Percentiles rank a stretch among this genome's conserved stretches.
Evolutionary conservation across 2,888 invertebrate species (phyloP).

Genomic region (Coecobrya sp.): DNA sequence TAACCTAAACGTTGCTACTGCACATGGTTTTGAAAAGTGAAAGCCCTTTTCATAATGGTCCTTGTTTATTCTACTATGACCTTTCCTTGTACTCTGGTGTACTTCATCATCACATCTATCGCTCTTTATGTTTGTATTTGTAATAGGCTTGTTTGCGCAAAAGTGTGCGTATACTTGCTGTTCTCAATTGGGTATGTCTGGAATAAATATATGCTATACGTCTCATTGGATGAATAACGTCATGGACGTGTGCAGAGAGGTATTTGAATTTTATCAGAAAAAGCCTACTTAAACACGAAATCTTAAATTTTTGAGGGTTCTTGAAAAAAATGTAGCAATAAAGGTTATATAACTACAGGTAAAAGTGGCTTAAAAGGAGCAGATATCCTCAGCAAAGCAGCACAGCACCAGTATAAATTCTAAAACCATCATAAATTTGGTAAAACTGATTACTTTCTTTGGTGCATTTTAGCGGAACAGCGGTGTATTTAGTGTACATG

Average conservation of each 20-base stretch:
- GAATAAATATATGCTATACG: background rate
- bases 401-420: background rate
- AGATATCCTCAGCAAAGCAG: background rate
- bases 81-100: too few relatives aligned
- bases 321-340: background rate
- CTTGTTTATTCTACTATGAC: background rate
- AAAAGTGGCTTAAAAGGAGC: background rate
- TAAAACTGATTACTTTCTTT: background rate
- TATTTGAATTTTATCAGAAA: background rate
- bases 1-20: too few relatives aligned
- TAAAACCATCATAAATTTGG: background rate
- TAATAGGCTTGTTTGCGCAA: background rate
- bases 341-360: background rate
- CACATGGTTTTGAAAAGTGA: conserved; percentile 15
- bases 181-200: background rate
- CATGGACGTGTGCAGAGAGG: too few relatives aligned
- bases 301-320: background rate
- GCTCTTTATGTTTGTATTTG: background rate
- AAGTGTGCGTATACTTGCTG: background rate
- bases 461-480: background rate
- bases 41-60: background rate
- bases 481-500: too few relatives aligned
- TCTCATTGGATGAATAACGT: background rate
- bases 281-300: background rate
- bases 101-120: too few relatives aligned